A percentile compares a stretch with the other conserved stretches of the same genome.
phyloP scores from a whole-genome alignment of 2,113 vertebrate genomes.

The Aleadryas rufinucha region DNA sequence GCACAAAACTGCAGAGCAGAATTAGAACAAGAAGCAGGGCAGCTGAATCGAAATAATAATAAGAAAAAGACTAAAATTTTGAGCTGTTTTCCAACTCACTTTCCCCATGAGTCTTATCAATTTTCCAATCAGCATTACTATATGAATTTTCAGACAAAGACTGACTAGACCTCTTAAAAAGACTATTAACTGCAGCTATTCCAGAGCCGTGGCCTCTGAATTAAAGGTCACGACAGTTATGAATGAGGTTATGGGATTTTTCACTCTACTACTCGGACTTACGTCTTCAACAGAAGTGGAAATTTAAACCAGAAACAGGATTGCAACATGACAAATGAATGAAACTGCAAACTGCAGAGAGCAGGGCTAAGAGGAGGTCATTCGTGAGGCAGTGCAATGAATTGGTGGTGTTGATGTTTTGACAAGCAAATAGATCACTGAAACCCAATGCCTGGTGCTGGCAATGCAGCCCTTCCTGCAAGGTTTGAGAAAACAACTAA shows the following conservation, averaged over 20 bases:
- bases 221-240: conserved; percentile 54
- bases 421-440: conserved; percentile 36
- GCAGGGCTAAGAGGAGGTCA: conserved; percentile 41
- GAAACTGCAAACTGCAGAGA: conserved; percentile 3
- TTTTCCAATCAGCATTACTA: not conserved
- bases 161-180: not conserved
- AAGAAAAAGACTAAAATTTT: not conserved
- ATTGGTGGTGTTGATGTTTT: conserved; percentile 30
- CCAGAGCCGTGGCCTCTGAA: not conserved
- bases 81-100: not conserved
- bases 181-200: conserved; percentile 12
- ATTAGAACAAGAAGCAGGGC: not conserved
- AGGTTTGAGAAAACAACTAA: not conserved
- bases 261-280: conserved; percentile 12
- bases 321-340: conserved; percentile 56
- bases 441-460: not conserved
- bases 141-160: conserved; percentile 12
- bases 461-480: not conserved
- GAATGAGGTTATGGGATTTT: conserved; percentile 48
- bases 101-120: not conserved
- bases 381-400: conserved; percentile 2
- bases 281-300: conserved; percentile 30
- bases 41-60: not conserved
- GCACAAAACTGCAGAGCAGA: not conserved
- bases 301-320: conserved; percentile 55